Evolutionary conservation across 2,888 invertebrate species (phyloP), one percentile per base, ranked within the genome.

Genomic region (Oscheius sp.): DNA sequence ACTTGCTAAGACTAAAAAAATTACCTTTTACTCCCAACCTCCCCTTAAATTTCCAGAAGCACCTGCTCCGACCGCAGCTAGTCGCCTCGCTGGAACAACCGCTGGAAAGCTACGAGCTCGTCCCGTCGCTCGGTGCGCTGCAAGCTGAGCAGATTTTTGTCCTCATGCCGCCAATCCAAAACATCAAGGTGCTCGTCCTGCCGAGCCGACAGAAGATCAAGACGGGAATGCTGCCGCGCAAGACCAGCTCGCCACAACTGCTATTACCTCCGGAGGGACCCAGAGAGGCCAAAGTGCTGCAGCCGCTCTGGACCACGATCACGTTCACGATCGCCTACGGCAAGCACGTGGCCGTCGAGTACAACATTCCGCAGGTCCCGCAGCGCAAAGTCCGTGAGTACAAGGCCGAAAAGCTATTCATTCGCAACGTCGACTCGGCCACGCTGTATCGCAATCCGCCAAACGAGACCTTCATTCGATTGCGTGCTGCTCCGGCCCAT

Each of bases 301-400:
- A 60, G 35, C 77, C 77, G 2, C 32, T 77, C 47, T 77, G 77
- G 77, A 62, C 68, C n/a, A 72, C 72, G 29, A 55, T 68, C 5
- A 68, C 68, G 2, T 73, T 57, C 33, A 73, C 73, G 1, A 63
- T 73, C 3, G 53, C 73, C 11, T 50, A 29, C 10, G 75, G 75
- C 47, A 75, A 75, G 33, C 77, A 77, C 42, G 70, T 77, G n/a
- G 77, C 77, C 21, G 65, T 77, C 10, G 71, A 70, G n/a, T 77
- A 66, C 73, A 66, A 59, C 35, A 66, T 77, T 33, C 63, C 65
- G 11, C 51, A 66, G 35, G 58, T 72, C 11, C 58, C 72, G 33
- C 47, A 57, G 33, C 62, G 72, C 53, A 72, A 71, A 29, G 50
- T 74, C 11, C 74, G 66, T 9, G 29, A 59, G 57, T 75, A 60